Conservation (phyloP, 2,113 vertebrate species). For the Cyprinodon brontotheroides region DNA sequence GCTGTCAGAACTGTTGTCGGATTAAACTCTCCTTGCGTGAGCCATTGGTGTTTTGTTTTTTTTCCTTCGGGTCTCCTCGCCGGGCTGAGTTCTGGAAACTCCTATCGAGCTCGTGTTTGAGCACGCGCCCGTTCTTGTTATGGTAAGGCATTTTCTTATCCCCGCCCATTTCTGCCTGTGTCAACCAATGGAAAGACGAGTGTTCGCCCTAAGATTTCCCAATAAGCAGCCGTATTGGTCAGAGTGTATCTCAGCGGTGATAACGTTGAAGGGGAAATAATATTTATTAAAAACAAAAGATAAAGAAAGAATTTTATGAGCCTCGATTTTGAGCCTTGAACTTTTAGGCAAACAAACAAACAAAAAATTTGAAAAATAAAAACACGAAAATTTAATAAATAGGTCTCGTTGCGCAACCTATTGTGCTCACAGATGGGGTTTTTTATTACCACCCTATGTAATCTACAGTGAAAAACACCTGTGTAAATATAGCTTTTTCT, state of each 20-base stretch:
- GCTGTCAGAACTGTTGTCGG: not conserved
- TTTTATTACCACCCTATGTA: not conserved
- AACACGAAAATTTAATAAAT: not conserved
- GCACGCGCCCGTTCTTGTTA: constrained; percentile 60
- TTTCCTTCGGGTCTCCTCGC: not conserved
- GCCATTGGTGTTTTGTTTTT: constrained; percentile 40
- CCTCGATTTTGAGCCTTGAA: not conserved
- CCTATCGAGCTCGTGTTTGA: constrained; percentile 19
- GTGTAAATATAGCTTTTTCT: constrained; percentile 41
- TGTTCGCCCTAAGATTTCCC: rapidly evolving
- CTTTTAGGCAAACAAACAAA: not conserved
- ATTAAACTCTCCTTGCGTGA: not conserved
- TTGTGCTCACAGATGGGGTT: not conserved
- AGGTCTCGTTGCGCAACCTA: not conserved
- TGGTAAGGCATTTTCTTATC: constrained; percentile 27
- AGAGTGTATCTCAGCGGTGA: not conserved
- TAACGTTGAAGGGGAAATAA: not conserved
- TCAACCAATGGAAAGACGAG: constrained; percentile 40
- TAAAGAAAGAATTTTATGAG: too few species aligned
- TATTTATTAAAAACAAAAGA: not conserved
- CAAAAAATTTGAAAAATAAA: too few species aligned
- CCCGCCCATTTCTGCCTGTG: constrained; percentile 28
- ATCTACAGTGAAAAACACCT: constrained; percentile 36
- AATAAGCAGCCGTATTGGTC: constrained; percentile 32
- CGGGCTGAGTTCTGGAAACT: not conserved